phyloP scores from a whole-genome alignment of 2,888 invertebrate species.

The Sclerodermus sp. region DNA sequence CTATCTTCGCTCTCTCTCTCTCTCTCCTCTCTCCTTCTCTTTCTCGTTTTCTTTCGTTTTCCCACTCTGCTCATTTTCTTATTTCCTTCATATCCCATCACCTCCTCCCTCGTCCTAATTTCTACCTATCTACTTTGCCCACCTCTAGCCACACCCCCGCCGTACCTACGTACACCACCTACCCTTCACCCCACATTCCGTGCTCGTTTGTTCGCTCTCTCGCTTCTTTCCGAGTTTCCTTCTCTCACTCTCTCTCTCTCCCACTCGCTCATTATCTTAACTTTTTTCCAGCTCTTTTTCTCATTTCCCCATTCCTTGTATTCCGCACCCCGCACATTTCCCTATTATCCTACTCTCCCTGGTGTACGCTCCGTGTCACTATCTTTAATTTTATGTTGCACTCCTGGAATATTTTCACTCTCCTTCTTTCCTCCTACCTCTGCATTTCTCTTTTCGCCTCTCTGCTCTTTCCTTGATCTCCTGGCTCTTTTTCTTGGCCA shows the following conservation, averaged over 20 bases:
- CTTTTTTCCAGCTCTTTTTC: background rate
- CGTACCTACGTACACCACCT: background rate
- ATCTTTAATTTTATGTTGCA: background rate
- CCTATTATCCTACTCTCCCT: no score
- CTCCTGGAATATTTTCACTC: background rate
- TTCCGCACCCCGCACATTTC: slow-evolving; percentile 1
- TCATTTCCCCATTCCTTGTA: background rate
- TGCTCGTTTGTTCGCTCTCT: background rate
- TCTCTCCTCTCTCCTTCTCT: slow-evolving; percentile 5
- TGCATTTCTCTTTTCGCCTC: background rate
- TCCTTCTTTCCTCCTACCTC: background rate
- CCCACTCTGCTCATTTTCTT: slow-evolving; percentile 4
- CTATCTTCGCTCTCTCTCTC: slow-evolving; percentile 1
- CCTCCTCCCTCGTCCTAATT: slow-evolving; percentile 3
- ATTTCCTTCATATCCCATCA: background rate
- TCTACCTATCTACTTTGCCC: background rate
- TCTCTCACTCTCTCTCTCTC: background rate
- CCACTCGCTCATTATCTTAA: background rate
- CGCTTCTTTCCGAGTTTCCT: background rate
- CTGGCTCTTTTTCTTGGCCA: background rate
- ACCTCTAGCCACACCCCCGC: background rate
- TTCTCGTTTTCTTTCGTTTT: background rate
- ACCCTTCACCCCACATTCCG: no score
- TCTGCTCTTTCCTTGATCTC: no score
- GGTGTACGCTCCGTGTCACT: slow-evolving; percentile 8